Conservation (phyloP, 2,113 vertebrate species). For the Ceuthmochares aereus region DNA sequence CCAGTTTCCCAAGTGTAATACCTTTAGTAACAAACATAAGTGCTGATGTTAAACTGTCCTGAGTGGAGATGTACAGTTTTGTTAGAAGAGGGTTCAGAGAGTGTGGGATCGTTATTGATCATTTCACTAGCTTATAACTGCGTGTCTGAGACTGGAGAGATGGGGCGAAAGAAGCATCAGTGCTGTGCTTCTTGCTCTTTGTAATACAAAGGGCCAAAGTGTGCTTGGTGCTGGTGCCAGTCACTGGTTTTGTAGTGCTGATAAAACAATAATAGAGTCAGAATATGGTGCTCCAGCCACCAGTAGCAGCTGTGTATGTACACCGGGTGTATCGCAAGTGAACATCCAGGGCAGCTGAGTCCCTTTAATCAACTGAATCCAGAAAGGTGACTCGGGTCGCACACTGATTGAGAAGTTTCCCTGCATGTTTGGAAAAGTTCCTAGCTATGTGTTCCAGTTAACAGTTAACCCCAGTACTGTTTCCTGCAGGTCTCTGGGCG, state of each 20-base stretch:
- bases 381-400: background rate
- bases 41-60: background rate
- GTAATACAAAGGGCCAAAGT: background rate
- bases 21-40: background rate
- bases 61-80: background rate
- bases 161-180: background rate
- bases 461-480: fast-evolving
- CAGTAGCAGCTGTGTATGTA: no score
- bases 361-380: background rate
- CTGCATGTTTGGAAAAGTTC: background rate
- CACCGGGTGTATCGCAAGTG: background rate
- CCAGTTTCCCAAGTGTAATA: background rate
- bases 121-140: background rate
- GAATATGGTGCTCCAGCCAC: background rate
- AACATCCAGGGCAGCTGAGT: background rate
- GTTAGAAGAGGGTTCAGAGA: background rate
- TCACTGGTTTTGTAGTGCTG: background rate
- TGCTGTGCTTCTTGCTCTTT: background rate
- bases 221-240: background rate
- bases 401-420: background rate
- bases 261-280: background rate
- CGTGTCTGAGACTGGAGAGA: background rate
- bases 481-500: background rate
- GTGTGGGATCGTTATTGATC: background rate
- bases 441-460: background rate